phyloP scores from a whole-genome alignment of 2,888 invertebrate genomes.

The Eupithecia tripunctaria region DNA sequence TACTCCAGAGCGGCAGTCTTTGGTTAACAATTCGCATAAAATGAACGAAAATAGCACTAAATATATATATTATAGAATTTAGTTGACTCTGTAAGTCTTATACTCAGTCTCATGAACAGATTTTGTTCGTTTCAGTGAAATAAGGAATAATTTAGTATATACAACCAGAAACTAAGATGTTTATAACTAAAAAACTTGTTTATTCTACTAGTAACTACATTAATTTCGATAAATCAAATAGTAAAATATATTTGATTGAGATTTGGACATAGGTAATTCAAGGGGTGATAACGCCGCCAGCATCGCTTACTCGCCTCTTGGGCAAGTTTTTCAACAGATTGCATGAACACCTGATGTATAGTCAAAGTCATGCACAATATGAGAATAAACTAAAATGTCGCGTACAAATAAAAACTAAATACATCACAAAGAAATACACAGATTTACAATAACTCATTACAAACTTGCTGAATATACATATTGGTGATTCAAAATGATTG shows the following conservation, averaged over 20 bases:
- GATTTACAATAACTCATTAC: slow-evolving; percentile 47
- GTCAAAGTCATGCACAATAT: slow-evolving; percentile 12
- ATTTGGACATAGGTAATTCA: slow-evolving; percentile 19
- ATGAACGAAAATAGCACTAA: slow-evolving; percentile 46
- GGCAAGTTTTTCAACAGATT: slow-evolving; percentile 6
- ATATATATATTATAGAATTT: slow-evolving; percentile 47
- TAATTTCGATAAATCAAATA: slow-evolving; percentile 25
- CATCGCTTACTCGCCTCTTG: neutral
- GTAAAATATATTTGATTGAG: slow-evolving; percentile 39
- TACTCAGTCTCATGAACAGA: slow-evolving; percentile 69
- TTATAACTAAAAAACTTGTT: slow-evolving; percentile 24
- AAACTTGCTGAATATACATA: slow-evolving; percentile 40
- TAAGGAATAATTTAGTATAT: slow-evolving; percentile 61
- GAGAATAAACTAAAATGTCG: slow-evolving; percentile 17
- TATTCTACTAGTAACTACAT: slow-evolving; percentile 20
- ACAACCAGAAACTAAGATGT: slow-evolving; percentile 34
- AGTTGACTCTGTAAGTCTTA: slow-evolving; percentile 54
- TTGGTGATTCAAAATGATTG: slow-evolving; percentile 58
- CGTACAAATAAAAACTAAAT: slow-evolving; percentile 26
- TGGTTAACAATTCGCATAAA: slow-evolving; percentile 56
- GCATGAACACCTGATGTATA: slow-evolving; percentile 8
- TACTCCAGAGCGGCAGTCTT: slow-evolving; percentile 57
- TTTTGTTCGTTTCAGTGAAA: slow-evolving; percentile 57
- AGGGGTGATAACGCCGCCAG: neutral
- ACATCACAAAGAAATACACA: slow-evolving; percentile 24